phyloP scores from a whole-genome alignment of 2,113 vertebrate genomes.

The Engystomops pustulosus region DNA sequence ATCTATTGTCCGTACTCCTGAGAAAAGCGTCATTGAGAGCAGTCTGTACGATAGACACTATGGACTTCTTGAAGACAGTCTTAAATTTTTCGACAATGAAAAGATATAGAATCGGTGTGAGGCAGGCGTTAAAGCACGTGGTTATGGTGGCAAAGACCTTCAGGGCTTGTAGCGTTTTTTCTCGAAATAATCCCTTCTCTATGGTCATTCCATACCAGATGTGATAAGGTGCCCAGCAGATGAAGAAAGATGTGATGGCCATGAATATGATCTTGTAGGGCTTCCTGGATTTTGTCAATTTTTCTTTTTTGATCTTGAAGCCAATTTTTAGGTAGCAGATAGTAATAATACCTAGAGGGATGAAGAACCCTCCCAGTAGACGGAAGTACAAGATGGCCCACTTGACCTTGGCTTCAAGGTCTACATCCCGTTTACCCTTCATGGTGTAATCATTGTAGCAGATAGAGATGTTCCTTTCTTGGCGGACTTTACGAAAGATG shows the following conservation, averaged over 20 bases:
- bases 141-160: constrained; percentile 39
- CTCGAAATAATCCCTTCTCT: neutral
- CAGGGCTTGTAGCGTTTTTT: neutral
- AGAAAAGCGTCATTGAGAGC: constrained; percentile 60
- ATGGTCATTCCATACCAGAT: constrained; percentile 64
- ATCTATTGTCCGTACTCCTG: neutral
- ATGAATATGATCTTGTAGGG: constrained; percentile 79
- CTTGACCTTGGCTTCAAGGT: constrained; percentile 29
- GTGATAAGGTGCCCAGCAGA: constrained; percentile 83
- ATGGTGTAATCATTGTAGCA: constrained; percentile 60
- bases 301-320: constrained; percentile 71
- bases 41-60: constrained; percentile 61
- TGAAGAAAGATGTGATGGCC: constrained; percentile 77
- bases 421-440: constrained; percentile 42
- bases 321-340: constrained; percentile 77
- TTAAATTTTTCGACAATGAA: constrained; percentile 66
- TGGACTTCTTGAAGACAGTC: constrained; percentile 63
- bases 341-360: constrained; percentile 77
- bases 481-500: constrained; percentile 57
- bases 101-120: constrained; percentile 66
- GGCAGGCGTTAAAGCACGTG: constrained; percentile 62
- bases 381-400: constrained; percentile 52
- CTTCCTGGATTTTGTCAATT: constrained; percentile 76
- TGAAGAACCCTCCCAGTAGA: constrained; percentile 73
- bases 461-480: constrained; percentile 55